Conservation (phyloP, 2,888 invertebrate genomes). For the Mythimna lalbum region DNA sequence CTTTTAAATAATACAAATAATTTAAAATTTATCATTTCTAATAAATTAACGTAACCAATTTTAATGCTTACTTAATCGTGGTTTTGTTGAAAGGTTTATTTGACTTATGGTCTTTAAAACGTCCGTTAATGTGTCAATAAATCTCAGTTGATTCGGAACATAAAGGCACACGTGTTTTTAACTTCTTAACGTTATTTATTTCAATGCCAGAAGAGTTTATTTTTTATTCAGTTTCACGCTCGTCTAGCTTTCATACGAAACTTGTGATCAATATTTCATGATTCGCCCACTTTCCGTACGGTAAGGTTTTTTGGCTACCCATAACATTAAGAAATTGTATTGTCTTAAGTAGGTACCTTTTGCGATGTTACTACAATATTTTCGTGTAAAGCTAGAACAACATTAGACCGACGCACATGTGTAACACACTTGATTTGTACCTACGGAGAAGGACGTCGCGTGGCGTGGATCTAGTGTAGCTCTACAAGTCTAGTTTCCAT, state of each 20-base stretch:
- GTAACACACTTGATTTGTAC: no score
- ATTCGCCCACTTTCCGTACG: not conserved
- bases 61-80: constrained; percentile 15
- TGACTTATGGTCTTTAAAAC: constrained; percentile 22
- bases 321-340: not conserved
- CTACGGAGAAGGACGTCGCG: no score
- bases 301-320: not conserved
- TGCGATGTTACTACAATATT: not conserved
- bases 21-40: constrained; percentile 4
- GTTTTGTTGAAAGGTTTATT: constrained; percentile 33
- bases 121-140: constrained; percentile 34
- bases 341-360: not conserved
- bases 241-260: not conserved
- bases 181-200: constrained; percentile 30
- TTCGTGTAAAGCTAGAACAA: no score
- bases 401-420: no score
- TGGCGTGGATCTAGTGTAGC: no score
- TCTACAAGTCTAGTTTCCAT: no score
- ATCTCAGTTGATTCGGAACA: constrained; percentile 19
- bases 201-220: constrained; percentile 21
- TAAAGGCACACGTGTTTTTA: constrained; percentile 12
- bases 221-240: not conserved
- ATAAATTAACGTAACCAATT: not conserved
- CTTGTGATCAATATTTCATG: constrained; percentile 5
- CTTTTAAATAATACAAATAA: constrained; percentile 1